These are phyloP conservation scores for Chrosomus eos DNA, from an alignment of 2,797 vertebrate genomes.

Conservation along the genomic window DNA sequence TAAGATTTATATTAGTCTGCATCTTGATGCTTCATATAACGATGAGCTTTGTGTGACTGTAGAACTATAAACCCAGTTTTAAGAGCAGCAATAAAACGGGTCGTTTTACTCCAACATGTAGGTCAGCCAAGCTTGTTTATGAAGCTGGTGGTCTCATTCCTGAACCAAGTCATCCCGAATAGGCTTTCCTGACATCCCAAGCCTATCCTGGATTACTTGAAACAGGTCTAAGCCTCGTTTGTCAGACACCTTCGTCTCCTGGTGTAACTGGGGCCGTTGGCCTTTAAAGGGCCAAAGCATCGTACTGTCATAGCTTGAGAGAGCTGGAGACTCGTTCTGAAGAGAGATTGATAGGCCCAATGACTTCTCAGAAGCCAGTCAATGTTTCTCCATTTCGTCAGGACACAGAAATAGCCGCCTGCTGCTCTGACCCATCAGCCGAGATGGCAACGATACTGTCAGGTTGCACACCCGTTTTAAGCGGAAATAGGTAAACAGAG, in stretches of 20 bases:
- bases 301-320: constrained; percentile 42
- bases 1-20: constrained; percentile 29
- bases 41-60: constrained; percentile 29
- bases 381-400: constrained; percentile 73
- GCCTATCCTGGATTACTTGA: constrained; percentile 99
- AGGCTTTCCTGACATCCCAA: constrained; percentile 90
- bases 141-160: constrained; percentile 78
- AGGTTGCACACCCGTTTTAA: constrained; percentile 46
- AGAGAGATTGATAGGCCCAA: constrained; percentile 71
- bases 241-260: constrained; percentile 60
- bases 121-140: constrained; percentile 46
- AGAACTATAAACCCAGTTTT: constrained; percentile 39
- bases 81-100: constrained; percentile 52
- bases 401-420: constrained; percentile 78
- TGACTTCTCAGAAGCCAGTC: constrained; percentile 77
- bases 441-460: constrained; percentile 67
- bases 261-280: constrained; percentile 57
- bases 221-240: constrained; percentile 82
- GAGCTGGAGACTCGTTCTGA: constrained; percentile 58
- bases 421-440: constrained; percentile 76
- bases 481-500: constrained; percentile 49
- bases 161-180: constrained; percentile 96
- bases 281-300: constrained; percentile 62
- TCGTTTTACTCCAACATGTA: constrained; percentile 43
- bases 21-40: constrained; percentile 12